Percentiles rank a stretch among this genome's conserved stretches.
These are phyloP conservation scores for Microplitis deprimator DNA, from an alignment of 2,888 invertebrate genomes.

Conservation along the genomic window DNA sequence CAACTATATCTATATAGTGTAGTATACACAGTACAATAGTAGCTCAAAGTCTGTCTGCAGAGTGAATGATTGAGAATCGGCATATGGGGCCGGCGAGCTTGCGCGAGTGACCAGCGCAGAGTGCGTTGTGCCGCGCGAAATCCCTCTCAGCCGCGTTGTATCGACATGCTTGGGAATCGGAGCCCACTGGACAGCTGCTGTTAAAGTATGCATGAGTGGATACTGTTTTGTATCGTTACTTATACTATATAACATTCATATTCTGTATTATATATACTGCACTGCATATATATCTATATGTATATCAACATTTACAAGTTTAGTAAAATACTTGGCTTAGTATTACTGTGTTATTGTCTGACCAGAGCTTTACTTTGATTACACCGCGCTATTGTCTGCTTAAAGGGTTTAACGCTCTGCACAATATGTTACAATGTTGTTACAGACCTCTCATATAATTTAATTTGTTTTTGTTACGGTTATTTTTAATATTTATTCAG, in stretches of 20 bases:
- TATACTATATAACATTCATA: constrained; percentile 37
- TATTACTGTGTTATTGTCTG: background rate
- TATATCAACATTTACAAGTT: background rate
- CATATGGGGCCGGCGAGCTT: background rate
- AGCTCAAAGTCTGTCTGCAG: background rate
- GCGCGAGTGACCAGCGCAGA: background rate
- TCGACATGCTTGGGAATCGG: constrained; percentile 69
- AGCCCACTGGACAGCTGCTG: constrained; percentile 64
- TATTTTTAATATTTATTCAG: too few relatives aligned
- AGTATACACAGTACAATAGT: background rate
- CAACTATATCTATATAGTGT: too few relatives aligned
- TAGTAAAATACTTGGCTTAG: background rate
- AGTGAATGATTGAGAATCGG: background rate
- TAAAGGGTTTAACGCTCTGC: background rate
- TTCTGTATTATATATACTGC: background rate
- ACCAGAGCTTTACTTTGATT: background rate
- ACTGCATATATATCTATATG: background rate
- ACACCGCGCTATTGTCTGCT: background rate
- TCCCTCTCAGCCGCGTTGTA: constrained; percentile 46
- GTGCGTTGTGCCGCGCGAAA: background rate
- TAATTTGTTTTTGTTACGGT: too few relatives aligned
- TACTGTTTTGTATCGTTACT: constrained; percentile 63
- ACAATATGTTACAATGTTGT: background rate
- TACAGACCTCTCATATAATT: background rate
- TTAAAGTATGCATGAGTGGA: constrained; percentile 69